Conservation (phyloP, 2,113 vertebrate genomes). For the Melanotaenia duboulayi region DNA sequence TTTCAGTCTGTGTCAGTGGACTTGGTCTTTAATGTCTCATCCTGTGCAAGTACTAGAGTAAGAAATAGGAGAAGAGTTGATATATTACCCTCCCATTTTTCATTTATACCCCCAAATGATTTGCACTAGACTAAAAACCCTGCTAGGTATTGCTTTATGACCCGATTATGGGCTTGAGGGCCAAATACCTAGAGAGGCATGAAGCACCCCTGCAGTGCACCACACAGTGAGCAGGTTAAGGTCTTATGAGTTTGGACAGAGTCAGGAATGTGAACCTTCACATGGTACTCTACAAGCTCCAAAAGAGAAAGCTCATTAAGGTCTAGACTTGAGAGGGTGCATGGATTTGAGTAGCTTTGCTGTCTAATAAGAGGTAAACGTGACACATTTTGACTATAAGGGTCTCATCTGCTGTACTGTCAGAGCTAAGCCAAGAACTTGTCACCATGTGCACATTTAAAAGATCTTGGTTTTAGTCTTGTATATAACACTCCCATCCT, state of each 20-base stretch:
- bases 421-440: constrained; percentile 10
- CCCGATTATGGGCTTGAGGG: constrained; percentile 48
- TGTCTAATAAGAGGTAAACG: constrained; percentile 32
- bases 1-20: neutral
- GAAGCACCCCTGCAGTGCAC: constrained; percentile 59
- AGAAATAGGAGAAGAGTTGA: neutral
- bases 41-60: neutral
- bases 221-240: constrained; percentile 75
- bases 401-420: constrained; percentile 34
- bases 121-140: constrained; percentile 31
- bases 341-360: constrained; percentile 50
- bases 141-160: constrained; percentile 48
- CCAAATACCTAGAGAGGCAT: constrained; percentile 48
- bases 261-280: constrained; percentile 80
- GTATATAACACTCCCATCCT: constrained; percentile 45
- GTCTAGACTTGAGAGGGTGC: constrained; percentile 57
- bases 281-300: constrained; percentile 61
- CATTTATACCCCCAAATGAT: constrained; percentile 27
- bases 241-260: constrained; percentile 76
- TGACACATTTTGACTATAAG: constrained; percentile 32
- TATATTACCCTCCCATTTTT: neutral
- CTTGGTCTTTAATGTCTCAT: neutral
- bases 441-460: constrained; percentile 13
- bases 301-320: constrained; percentile 79
- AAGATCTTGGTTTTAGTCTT: constrained; percentile 13